phyloP scores from a whole-genome alignment of 2,797 vertebrate species.

The Premnoplex brunnescens region DNA sequence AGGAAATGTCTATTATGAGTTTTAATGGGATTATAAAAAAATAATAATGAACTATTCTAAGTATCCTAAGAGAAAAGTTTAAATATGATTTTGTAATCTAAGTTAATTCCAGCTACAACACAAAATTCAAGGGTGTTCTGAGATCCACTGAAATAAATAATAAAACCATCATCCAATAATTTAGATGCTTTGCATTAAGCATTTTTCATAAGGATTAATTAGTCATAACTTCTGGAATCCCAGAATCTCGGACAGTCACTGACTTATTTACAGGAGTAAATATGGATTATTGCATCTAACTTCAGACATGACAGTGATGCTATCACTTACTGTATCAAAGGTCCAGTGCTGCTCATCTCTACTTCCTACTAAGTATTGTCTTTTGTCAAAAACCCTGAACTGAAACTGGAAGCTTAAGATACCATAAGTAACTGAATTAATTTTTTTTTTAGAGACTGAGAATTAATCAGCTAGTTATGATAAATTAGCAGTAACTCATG shows the following conservation, averaged over 20 bases:
- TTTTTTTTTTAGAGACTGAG: not conserved
- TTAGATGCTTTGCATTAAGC: not conserved
- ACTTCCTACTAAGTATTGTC: not conserved
- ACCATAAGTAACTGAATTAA: not conserved
- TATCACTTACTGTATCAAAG: not conserved
- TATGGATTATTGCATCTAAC: not conserved
- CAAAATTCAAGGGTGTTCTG: not conserved
- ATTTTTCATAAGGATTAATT: not conserved
- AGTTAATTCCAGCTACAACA: not conserved
- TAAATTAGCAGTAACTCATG: slow-evolving; percentile 16
- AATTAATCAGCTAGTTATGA: slow-evolving; percentile 23
- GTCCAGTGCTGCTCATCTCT: not conserved
- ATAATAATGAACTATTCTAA: not conserved
- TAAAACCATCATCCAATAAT: not conserved
- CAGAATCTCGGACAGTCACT: not conserved
- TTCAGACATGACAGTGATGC: not conserved
- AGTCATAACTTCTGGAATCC: not conserved
- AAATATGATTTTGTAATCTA: not conserved
- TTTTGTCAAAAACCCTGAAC: not conserved
- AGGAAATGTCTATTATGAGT: not conserved
- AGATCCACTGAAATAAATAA: not conserved
- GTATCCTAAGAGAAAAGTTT: not conserved
- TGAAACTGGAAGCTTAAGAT: not conserved
- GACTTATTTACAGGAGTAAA: not conserved
- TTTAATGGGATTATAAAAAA: not conserved